A percentile compares a stretch with the other conserved stretches of the same genome.
Evolutionary conservation across 2,113 vertebrate genomes (phyloP).

Genomic region (Phodopus roborovskii): DNA sequence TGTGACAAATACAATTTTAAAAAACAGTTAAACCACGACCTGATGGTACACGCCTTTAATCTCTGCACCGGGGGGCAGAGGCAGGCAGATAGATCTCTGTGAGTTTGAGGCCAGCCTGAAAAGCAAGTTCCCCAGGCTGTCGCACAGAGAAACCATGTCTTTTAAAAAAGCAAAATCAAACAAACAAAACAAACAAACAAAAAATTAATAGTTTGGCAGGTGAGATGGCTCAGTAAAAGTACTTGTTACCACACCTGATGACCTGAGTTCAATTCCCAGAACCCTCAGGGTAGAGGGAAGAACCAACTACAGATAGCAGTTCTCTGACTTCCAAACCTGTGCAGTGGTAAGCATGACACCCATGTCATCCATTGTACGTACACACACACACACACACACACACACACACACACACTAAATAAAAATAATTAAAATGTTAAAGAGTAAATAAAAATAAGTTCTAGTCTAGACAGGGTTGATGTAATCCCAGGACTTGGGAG

Average conservation of each 20-base stretch:
- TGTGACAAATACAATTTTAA: slow-evolving; percentile 15
- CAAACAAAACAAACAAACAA: not conserved
- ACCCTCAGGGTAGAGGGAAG: not conserved
- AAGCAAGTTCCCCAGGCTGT: not conserved
- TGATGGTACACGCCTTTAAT: not conserved
- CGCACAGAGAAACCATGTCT: not conserved
- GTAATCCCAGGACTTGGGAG: not conserved
- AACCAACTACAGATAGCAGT: not conserved
- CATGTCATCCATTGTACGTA: not conserved
- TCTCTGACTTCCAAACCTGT: not conserved
- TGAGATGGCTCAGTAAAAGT: not conserved
- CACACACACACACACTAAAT: not conserved
- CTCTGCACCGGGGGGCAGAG: not conserved
- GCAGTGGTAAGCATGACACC: not conserved
- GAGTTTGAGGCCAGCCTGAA: not conserved
- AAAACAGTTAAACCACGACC: not conserved
- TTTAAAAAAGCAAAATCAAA: not conserved
- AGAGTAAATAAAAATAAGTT: not conserved
- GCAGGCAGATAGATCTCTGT: not conserved
- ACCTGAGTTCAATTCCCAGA: not conserved
- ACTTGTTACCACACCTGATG: not conserved
- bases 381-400: too few species aligned
- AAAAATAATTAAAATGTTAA: not conserved
- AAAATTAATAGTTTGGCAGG: not conserved
- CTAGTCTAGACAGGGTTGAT: not conserved